Percentiles rank a stretch among this genome's conserved stretches.
phyloP scores from a whole-genome alignment of 2,888 invertebrate species.

The Hirtodrosophila duncani region DNA sequence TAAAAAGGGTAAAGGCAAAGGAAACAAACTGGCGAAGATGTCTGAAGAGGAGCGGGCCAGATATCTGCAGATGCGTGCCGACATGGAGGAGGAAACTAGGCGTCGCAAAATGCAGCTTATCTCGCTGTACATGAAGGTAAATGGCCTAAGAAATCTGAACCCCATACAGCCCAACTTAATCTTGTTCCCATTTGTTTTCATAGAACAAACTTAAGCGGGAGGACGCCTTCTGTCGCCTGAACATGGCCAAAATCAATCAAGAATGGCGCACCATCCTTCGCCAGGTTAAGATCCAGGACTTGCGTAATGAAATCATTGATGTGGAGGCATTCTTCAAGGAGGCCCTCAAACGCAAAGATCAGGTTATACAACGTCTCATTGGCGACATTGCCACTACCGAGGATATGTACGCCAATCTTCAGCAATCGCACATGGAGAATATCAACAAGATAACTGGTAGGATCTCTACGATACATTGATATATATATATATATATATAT shows the following conservation, averaged over 20 bases:
- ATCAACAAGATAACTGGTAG: slow-evolving; percentile 85
- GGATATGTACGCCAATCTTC: slow-evolving; percentile 85
- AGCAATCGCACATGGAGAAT: slow-evolving; percentile 85
- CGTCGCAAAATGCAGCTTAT: slow-evolving; percentile 89
- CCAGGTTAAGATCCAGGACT: slow-evolving; percentile 86
- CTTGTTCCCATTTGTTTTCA: slow-evolving; percentile 36
- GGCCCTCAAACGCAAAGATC: slow-evolving; percentile 84
- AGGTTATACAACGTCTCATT: slow-evolving; percentile 82
- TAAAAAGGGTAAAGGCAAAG: slow-evolving; percentile 86
- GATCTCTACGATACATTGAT: slow-evolving; percentile 23
- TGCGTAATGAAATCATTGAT: slow-evolving; percentile 84
- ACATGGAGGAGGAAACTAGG: slow-evolving; percentile 88
- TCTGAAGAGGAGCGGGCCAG: slow-evolving; percentile 89
- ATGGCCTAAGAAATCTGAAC: not conserved
- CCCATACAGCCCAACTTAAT: too few relatives aligned
- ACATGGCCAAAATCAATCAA: slow-evolving; percentile 90
- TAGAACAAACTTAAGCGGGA: slow-evolving; percentile 91
- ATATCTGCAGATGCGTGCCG: slow-evolving; percentile 89
- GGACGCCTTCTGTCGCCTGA: slow-evolving; percentile 87
- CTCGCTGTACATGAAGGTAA: slow-evolving; percentile 88
- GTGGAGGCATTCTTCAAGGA: slow-evolving; percentile 74
- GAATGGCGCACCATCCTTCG: slow-evolving; percentile 89
- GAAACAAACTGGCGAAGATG: slow-evolving; percentile 88
- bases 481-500: not conserved
- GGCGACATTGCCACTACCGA: slow-evolving; percentile 85